phyloP scores from a whole-genome alignment of 2,113 vertebrate species.

The Saccopteryx leptura region DNA sequence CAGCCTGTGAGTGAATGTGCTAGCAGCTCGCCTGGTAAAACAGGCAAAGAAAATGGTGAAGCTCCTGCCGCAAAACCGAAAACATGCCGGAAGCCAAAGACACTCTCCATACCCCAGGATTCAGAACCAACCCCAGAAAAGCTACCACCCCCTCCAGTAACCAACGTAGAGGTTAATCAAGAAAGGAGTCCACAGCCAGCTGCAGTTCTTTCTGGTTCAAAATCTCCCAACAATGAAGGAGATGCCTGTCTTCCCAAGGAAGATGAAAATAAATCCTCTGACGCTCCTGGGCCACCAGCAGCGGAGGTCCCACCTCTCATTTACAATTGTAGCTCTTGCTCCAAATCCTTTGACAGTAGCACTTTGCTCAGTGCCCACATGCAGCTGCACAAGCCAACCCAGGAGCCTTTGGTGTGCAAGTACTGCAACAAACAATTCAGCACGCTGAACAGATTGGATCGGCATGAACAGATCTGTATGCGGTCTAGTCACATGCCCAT shows the following conservation, averaged over 20 bases:
- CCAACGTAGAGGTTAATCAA: slow-evolving; percentile 67
- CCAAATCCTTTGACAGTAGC: slow-evolving; percentile 93
- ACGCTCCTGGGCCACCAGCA: slow-evolving; percentile 73
- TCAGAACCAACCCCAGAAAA: slow-evolving; percentile 73
- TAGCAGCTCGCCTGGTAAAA: slow-evolving; percentile 69
- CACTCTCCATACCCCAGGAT: slow-evolving; percentile 75
- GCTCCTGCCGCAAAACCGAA: slow-evolving; percentile 76
- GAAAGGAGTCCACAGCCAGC: slow-evolving; percentile 77
- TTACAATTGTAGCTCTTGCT: slow-evolving; percentile 92
- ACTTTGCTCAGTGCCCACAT: slow-evolving; percentile 91
- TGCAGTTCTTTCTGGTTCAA: slow-evolving; percentile 68
- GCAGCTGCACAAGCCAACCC: slow-evolving; percentile 93
- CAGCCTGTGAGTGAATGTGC: slow-evolving; percentile 78
- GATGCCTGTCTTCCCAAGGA: slow-evolving; percentile 80
- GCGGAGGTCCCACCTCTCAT: slow-evolving; percentile 87
- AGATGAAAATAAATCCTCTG: slow-evolving; percentile 81
- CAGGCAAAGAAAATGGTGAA: slow-evolving; percentile 80
- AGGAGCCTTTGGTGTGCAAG: slow-evolving; percentile 93
- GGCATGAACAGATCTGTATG: slow-evolving; percentile 94
- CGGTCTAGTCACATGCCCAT: slow-evolving; percentile 76
- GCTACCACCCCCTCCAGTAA: slow-evolving; percentile 56
- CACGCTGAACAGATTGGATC: slow-evolving; percentile 93
- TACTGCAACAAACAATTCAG: slow-evolving; percentile 96
- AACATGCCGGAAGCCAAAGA: slow-evolving; percentile 80
- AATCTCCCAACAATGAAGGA: slow-evolving; percentile 78